Conservation (phyloP, 2,797 vertebrate genomes). For the Poecilia wingei region DNA sequence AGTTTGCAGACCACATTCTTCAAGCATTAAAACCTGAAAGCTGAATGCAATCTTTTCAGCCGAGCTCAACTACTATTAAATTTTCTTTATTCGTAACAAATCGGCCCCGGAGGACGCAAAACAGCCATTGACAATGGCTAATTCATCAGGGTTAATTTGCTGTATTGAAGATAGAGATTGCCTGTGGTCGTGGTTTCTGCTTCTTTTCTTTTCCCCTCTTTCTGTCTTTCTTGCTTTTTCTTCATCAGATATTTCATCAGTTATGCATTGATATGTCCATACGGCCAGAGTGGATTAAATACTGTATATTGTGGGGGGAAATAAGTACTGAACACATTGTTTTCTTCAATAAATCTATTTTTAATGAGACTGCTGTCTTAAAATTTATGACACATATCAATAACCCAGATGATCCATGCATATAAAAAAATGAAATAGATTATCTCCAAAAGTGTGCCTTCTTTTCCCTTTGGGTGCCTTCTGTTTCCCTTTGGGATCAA, state of each 20-base stretch:
- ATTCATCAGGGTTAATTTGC: slow-evolving; percentile 65
- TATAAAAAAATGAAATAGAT: background rate
- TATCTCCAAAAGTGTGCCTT: background rate
- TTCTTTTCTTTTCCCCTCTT: slow-evolving; percentile 20
- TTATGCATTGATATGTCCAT: background rate
- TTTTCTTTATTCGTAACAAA: slow-evolving; percentile 30
- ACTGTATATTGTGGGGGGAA: background rate
- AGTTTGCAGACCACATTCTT: background rate
- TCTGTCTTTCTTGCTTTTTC: slow-evolving; percentile 1
- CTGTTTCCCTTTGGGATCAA: too few species aligned
- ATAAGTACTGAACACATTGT: background rate
- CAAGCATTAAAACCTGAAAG: slow-evolving; percentile 17
- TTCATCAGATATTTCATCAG: background rate
- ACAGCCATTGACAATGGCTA: slow-evolving; percentile 52
- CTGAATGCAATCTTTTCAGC: slow-evolving; percentile 22
- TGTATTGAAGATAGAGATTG: slow-evolving; percentile 38
- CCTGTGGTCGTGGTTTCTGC: slow-evolving; percentile 27
- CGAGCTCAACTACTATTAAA: slow-evolving; percentile 21
- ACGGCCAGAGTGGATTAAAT: background rate
- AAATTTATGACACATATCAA: background rate
- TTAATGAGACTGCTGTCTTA: too few species aligned
- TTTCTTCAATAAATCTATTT: background rate
- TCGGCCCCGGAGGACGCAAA: slow-evolving; percentile 21
- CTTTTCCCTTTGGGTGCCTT: background rate
- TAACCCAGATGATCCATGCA: background rate